Evolutionary conservation across 2,113 vertebrate species (phyloP).

Genomic region (Dendropsophus ebraccatus): DNA sequence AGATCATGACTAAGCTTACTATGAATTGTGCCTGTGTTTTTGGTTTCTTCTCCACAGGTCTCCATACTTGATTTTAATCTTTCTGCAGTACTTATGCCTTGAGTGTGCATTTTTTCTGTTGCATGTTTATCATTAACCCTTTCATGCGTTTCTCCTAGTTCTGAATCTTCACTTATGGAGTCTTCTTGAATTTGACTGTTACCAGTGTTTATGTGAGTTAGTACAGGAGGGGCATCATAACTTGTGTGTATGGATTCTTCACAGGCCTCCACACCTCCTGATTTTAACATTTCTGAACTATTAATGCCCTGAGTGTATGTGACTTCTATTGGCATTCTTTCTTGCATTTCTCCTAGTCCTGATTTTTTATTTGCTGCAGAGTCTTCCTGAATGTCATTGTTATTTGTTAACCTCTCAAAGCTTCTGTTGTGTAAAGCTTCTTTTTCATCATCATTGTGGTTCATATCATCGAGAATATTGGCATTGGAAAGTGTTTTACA

Average conservation of each 20-base stretch:
- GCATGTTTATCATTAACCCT: background rate
- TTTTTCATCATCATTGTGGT: background rate
- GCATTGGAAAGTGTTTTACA: background rate
- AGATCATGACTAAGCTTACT: background rate
- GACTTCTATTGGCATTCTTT: background rate
- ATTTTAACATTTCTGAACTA: background rate
- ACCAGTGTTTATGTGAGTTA: background rate
- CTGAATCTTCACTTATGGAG: background rate
- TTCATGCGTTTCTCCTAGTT: background rate
- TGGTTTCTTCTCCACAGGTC: background rate
- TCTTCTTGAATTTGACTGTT: background rate
- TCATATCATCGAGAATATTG: background rate
- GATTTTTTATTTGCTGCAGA: background rate
- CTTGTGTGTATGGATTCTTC: background rate
- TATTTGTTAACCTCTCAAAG: background rate
- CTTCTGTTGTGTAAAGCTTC: background rate
- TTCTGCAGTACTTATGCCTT: background rate
- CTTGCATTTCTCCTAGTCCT: background rate
- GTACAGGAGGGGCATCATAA: background rate
- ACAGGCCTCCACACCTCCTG: background rate
- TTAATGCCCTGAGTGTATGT: background rate
- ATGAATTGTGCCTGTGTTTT: background rate
- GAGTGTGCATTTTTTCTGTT: background rate
- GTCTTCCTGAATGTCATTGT: background rate
- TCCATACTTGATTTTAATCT: background rate